Evolutionary conservation across 2,797 vertebrate genomes (phyloP), one percentile per base, ranked within the genome.

Genomic region (Ataeniobius toweri): DNA sequence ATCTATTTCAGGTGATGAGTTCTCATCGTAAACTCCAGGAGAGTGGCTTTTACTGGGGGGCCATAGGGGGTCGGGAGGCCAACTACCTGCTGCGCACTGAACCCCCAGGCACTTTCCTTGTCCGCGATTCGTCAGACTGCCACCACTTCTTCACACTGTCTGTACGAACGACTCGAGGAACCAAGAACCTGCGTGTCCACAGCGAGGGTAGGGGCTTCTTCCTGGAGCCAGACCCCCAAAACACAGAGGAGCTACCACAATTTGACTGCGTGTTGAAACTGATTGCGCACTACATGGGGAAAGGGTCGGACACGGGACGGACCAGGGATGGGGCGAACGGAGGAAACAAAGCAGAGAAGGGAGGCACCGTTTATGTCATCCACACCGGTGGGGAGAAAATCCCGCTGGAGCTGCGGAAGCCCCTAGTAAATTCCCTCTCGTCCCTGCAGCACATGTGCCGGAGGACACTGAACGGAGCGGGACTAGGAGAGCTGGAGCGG

Each of bases 91-190:
- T 99, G 69, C 97, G 96, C 82, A 77, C 96, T 0, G 97, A 99
- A 83, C 95, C 97, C 0, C 95, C 97, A 0, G 98, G 98, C 71
- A 99, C 98, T 81, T 99, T 99, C 91, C 95, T 99, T 84, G 96
- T 99, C 91, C 96, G 98, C 6, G 98, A 99, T 95, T 99, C 98
- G 87, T 99, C 98, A 0, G 97, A 99, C 94, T 96, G 97, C 95
- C 96, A 96, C 86, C 96, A 99, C 92, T 99, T 99, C 95, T 99
- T 99, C 94, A 98, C 98, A 50, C 96, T 99, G 80, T 98, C 98
- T 0, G 97, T 99, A 75, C 98, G 98, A 93, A 99, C 98, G 0
- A 91, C 94, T 79, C 96, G 96, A 0, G 98, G 98, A 78, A 98
- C 98, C 91, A 99, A 98, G 93, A 99, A 99, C 92, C 93, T 99